These are phyloP conservation scores for Panagrolaimus sp. DNA, from an alignment of 1,140 invertebrate species.

Conservation along the genomic window DNA sequence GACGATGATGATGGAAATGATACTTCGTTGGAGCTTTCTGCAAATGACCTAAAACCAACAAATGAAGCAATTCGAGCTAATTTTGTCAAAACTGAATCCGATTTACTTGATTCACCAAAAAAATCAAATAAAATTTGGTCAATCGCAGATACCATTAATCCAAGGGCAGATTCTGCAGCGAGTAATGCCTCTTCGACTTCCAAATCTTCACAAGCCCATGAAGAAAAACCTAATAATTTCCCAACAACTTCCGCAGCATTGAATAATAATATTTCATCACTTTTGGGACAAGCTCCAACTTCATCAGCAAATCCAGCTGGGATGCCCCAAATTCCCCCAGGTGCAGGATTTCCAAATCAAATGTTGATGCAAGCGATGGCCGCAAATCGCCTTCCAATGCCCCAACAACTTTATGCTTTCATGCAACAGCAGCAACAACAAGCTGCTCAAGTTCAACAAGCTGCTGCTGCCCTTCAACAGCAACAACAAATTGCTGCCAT, in stretches of 20 bases:
- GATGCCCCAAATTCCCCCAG: no score
- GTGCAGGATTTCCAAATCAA: background rate
- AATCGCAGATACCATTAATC: constrained; percentile 12
- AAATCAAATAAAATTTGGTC: constrained; percentile 27
- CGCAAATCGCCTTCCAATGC: constrained; percentile 18
- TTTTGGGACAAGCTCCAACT: no score
- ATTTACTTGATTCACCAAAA: background rate
- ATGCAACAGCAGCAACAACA: background rate
- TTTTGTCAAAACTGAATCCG: no score
- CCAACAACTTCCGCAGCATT: background rate
- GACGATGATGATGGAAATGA: constrained; percentile 53
- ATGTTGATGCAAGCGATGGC: constrained; percentile 5
- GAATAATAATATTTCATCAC: no score
- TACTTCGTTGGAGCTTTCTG: background rate
- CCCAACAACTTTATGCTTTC: constrained; percentile 9
- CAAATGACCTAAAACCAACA: background rate
- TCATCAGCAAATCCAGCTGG: background rate
- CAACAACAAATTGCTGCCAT: background rate
- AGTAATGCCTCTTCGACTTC: background rate
- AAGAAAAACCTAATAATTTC: background rate
- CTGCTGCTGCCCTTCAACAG: no score
- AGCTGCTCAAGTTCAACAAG: background rate
- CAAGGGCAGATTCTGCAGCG: background rate
- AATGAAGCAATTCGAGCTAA: background rate
- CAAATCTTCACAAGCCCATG: background rate